Base-by-base conservation (phyloP, 2,888 invertebrate species). In the Trilocha varians region DNA sequence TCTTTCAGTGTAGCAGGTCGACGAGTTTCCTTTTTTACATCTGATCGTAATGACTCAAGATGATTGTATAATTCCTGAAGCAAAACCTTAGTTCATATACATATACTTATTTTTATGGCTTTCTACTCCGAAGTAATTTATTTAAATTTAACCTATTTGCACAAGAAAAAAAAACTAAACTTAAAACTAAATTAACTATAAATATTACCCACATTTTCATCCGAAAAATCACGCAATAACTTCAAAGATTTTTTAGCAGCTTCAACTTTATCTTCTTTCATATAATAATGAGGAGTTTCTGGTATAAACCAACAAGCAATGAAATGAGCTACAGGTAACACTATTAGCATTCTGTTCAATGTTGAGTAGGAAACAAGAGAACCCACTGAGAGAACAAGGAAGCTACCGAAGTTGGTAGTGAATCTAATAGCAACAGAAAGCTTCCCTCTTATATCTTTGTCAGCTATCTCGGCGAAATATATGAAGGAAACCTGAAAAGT, bases 211-310 rank as follows among this genome's bases (percentile, higher is more conserved):
- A 76, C 78, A 63, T 66, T 62, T 4, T 57, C 54, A 55, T 71
- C 65, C 34, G 61, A 62, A 44, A 48, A 61, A 5, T 82, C 80
- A 40, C 75, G 77, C 8, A 89, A 55, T 34, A 55, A 66, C 40
- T 49, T 57, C 16, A 88, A 50, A n/a, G 67, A 78, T 3, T 60
- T 62, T 44, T 67, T 77, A 0, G 89, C 88, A 1, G 70, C 63
- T 2, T 74, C 72, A 1, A 78, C 67, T n/a, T 74, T 68, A 1
- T 82, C 79, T 42, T 76, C 78, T 62, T 87, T 89, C 32, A 91
- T 57, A 33, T 88, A 67, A 51, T 74, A 89, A 52, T 89, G 88
- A 0, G 89, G 90, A 0, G 88, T 87, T 53, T 90, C 89, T 0
- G 90, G 89, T 59, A 89, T 87, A 70, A 86, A 87, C 43, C 73